A percentile compares a stretch with the other conserved stretches of the same genome.
phyloP scores from a whole-genome alignment of 2,113 vertebrate genomes.

The Urocitellus parryii region DNA sequence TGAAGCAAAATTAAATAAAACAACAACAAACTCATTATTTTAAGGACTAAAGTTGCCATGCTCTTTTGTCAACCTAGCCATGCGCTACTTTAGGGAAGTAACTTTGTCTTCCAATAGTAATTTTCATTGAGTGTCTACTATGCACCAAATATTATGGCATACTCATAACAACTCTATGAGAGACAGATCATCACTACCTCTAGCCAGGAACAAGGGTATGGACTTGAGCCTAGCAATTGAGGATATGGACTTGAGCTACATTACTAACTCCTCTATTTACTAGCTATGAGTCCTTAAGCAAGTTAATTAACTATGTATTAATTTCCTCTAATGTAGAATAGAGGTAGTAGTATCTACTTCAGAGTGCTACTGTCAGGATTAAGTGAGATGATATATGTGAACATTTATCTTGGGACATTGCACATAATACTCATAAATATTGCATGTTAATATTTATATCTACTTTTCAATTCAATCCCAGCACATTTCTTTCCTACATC shows the following conservation, averaged over 20 bases:
- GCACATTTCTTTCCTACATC: background rate
- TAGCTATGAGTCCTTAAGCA: background rate
- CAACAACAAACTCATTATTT: background rate
- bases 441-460: background rate
- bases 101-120: background rate
- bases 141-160: background rate
- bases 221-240: background rate
- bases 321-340: background rate
- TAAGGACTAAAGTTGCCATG: background rate
- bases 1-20: conserved; percentile 36
- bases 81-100: background rate
- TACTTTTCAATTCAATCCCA: background rate
- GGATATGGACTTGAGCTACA: background rate
- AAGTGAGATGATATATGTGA: background rate
- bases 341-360: background rate
- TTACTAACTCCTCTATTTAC: background rate
- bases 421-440: background rate
- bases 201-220: no score
- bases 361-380: background rate
- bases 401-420: background rate
- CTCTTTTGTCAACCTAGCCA: background rate
- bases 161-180: background rate
- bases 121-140: background rate
- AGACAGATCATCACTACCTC: background rate
- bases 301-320: background rate